phyloP scores from a whole-genome alignment of 2,113 vertebrate species.

The Alethe castanea region DNA sequence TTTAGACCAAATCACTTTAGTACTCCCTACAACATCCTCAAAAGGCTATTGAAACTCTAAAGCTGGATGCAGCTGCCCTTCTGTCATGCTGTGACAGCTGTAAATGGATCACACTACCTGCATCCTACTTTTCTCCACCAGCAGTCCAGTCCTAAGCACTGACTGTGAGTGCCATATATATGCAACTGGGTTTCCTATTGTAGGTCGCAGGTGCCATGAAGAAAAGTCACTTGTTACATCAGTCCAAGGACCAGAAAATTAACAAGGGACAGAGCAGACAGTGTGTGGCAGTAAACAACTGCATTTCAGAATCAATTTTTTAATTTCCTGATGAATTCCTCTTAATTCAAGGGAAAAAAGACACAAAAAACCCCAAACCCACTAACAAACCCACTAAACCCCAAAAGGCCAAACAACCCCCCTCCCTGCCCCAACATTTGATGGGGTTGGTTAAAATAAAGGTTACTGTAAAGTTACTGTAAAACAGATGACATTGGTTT shows the following conservation, averaged over 20 bases:
- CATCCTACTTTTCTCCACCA: neutral
- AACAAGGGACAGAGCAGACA: neutral
- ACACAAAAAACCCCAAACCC: neutral
- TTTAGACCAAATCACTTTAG: neutral
- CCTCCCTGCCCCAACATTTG: neutral
- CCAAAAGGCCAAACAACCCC: neutral
- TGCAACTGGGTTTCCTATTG: neutral
- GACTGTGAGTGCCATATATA: accelerated
- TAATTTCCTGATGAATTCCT: neutral
- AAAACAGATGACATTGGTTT: neutral
- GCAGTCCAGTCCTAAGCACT: neutral
- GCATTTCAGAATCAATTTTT: neutral
- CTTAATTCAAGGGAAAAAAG: neutral
- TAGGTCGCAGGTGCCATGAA: neutral
- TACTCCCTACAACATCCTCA: neutral
- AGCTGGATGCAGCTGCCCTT: neutral
- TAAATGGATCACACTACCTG: neutral
- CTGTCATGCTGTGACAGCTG: neutral
- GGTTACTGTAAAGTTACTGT: neutral
- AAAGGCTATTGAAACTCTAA: neutral
- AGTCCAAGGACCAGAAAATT: neutral
- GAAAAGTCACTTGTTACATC: neutral
- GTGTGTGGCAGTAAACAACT: neutral
- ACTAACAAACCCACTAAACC: neutral
- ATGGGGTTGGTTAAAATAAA: neutral